phyloP scores from a whole-genome alignment of 2,888 invertebrate genomes.

The Ophioninae sp. region DNA sequence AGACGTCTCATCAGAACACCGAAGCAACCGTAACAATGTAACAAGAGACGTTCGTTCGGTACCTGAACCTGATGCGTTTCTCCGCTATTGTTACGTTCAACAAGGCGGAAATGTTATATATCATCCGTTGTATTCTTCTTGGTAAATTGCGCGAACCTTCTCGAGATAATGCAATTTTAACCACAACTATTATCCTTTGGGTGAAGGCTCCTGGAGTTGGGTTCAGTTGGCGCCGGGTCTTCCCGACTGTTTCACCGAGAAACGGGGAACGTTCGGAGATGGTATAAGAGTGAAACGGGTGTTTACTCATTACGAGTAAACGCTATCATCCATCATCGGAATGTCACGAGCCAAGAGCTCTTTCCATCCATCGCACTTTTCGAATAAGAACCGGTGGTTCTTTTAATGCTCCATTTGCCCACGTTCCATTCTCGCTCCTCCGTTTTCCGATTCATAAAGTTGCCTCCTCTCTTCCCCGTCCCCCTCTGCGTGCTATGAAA shows the following conservation, averaged over 20 bases:
- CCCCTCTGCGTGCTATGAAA: neutral
- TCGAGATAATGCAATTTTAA: slow-evolving; percentile 45
- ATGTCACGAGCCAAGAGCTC: neutral
- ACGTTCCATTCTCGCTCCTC: slow-evolving; percentile 1
- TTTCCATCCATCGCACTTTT: slow-evolving; percentile 2
- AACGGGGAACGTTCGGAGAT: slow-evolving; percentile 34
- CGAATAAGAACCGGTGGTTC: slow-evolving; percentile 11
- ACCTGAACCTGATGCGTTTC: neutral
- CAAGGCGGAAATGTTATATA: slow-evolving; percentile 12
- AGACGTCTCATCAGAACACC: neutral
- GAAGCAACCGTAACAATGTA: neutral
- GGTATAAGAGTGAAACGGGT: slow-evolving; percentile 48
- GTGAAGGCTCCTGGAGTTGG: slow-evolving; percentile 30
- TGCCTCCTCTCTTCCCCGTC: neutral
- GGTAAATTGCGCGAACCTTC: slow-evolving; percentile 34
- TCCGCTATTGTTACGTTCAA: slow-evolving; percentile 6
- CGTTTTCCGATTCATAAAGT: neutral
- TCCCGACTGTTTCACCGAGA: neutral
- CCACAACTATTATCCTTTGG: slow-evolving; percentile 45
- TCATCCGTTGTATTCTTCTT: slow-evolving; percentile 26
- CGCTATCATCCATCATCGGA: slow-evolving; percentile 68
- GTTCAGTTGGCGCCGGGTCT: slow-evolving; percentile 22
- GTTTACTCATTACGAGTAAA: slow-evolving; percentile 72
- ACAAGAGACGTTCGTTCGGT: neutral
- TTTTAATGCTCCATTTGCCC: slow-evolving; percentile 44